Percentiles rank a stretch among this genome's conserved stretches.
Conservation (phyloP, 1,140 invertebrate species). For the Neoseiulus cucumeris region DNA sequence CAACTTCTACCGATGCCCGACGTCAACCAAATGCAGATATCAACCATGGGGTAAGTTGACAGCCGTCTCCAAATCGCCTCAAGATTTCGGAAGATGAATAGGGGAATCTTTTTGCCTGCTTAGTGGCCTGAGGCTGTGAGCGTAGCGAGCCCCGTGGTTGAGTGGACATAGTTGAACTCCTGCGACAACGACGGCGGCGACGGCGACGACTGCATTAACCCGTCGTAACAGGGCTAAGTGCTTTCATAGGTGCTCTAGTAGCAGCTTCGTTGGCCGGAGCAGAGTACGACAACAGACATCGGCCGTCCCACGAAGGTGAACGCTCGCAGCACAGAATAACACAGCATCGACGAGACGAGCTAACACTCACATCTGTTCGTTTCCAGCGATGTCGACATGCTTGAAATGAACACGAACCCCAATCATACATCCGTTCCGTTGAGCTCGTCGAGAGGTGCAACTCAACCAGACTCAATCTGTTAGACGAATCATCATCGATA, state of each 20-base stretch:
- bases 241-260: not conserved
- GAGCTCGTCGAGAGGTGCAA: not conserved
- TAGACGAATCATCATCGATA: not conserved
- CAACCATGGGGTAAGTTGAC: not conserved
- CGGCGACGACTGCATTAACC: too few relatives aligned
- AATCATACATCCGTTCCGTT: not conserved
- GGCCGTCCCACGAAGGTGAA: not conserved
- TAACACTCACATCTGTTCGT: not conserved
- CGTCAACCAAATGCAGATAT: not conserved
- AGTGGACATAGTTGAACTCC: not conserved
- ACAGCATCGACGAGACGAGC: not conserved
- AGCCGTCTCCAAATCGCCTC: not conserved
- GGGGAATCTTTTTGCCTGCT: not conserved
- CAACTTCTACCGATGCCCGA: not conserved
- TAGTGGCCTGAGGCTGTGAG: not conserved
- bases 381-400: not conserved
- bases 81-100: not conserved
- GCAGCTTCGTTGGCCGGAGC: not conserved
- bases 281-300: not conserved
- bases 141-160: not conserved
- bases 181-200: too few relatives aligned
- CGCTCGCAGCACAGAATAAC: not conserved
- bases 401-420: not conserved
- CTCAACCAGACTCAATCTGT: conserved; percentile 1
- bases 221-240: too few relatives aligned